phyloP scores from a whole-genome alignment of 1,140 invertebrate genomes.

The Listronotus oregonensis region DNA sequence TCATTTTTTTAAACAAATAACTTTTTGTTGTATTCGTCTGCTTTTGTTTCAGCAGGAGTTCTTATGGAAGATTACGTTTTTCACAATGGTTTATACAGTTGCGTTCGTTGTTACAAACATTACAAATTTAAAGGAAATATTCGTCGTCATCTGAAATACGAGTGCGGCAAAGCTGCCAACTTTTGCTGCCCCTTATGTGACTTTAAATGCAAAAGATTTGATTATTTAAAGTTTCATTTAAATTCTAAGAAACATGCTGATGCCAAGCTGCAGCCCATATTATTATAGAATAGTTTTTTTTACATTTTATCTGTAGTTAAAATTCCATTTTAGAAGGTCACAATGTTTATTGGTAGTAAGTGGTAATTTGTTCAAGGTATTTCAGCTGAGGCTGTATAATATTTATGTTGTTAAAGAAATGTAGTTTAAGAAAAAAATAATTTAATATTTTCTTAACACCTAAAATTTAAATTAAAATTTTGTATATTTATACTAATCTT shows the following conservation, averaged over 20 bases:
- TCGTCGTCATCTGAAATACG: conserved; percentile 41
- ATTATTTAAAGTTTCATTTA: conserved; percentile 40
- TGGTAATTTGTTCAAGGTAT: too few relatives aligned
- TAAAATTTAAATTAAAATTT: too few relatives aligned
- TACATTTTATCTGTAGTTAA: too few relatives aligned
- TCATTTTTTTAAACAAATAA: conserved; percentile 1
- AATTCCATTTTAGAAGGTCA: too few relatives aligned
- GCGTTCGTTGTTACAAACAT: conserved; percentile 36
- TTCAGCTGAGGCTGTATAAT: too few relatives aligned
- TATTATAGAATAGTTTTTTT: too few relatives aligned
- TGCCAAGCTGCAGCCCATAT: neutral
- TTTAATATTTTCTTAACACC: too few relatives aligned
- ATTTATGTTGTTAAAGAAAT: too few relatives aligned
- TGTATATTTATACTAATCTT: too few relatives aligned
- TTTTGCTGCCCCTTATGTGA: conserved; percentile 56
- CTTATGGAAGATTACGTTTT: neutral
- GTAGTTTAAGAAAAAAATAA: too few relatives aligned
- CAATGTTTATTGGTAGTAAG: too few relatives aligned
- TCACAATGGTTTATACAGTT: conserved; percentile 18
- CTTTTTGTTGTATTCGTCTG: neutral
- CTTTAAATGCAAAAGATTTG: conserved; percentile 51
- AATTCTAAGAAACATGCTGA: conserved; percentile 39
- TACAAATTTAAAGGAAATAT: conserved; percentile 44
- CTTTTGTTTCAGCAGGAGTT: neutral
- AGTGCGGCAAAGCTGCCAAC: conserved; percentile 53